Conservation (phyloP, 2,113 vertebrate species). For the Cephalopterus ornatus region DNA sequence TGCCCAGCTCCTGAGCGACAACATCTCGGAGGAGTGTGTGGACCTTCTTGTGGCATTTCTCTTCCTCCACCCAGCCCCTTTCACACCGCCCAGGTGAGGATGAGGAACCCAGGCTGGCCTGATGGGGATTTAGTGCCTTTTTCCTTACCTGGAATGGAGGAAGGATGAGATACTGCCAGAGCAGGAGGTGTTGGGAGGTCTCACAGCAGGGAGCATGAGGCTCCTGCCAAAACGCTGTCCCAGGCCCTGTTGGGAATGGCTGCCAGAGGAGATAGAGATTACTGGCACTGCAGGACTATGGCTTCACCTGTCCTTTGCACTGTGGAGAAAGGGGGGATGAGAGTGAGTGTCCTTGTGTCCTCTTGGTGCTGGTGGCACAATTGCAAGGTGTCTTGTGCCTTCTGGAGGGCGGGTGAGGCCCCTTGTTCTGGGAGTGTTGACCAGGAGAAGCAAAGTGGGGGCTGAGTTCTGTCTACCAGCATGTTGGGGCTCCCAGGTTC, state of each 20-base stretch:
- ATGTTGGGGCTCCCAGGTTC: not conserved
- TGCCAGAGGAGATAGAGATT: not conserved
- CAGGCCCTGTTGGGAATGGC: not conserved
- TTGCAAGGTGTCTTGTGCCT: accelerated
- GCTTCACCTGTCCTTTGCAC: accelerated
- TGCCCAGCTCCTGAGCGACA: slow-evolving; percentile 84
- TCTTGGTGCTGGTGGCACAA: not conserved
- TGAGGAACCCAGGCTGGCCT: accelerated
- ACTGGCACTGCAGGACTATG: not conserved
- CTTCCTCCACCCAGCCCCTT: slow-evolving; percentile 89
- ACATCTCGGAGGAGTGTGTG: slow-evolving; percentile 83
- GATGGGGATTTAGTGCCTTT: not conserved
- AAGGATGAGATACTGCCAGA: not conserved
- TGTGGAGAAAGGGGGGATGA: not conserved
- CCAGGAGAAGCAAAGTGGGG: not conserved
- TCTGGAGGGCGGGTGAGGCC: not conserved
- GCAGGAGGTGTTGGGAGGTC: not conserved
- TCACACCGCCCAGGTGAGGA: slow-evolving; percentile 86
- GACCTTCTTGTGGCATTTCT: slow-evolving; percentile 90
- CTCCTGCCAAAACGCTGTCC: not conserved
- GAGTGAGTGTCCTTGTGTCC: accelerated
- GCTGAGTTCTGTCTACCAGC: not conserved
- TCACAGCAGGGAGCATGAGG: not conserved
- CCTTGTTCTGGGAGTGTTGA: accelerated
- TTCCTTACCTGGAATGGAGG: not conserved